Conservation (phyloP, 1,140 invertebrate genomes). For the Trichonephila clavata region DNA sequence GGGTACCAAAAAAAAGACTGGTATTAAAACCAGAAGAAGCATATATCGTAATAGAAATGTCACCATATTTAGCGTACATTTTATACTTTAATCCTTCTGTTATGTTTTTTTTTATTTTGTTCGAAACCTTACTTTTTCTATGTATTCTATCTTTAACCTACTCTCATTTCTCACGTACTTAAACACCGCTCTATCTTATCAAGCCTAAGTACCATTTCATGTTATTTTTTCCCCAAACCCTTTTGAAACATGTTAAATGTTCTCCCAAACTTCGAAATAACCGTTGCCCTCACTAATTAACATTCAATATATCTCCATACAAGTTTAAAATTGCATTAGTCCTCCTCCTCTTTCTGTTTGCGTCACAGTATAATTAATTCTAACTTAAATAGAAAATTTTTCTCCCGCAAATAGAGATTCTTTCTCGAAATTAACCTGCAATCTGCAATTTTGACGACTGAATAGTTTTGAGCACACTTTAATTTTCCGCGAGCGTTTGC, state of each 20-base stretch:
- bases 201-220: no score
- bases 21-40: no score
- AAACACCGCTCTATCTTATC: no score
- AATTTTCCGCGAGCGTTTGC: background rate
- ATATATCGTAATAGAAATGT: no score
- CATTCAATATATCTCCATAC: background rate
- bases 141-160: no score
- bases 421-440: background rate
- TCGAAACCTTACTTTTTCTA: no score
- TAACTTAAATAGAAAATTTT: slow-evolving; percentile 3
- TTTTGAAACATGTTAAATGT: background rate
- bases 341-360: background rate
- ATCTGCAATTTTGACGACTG: slow-evolving; percentile 13
- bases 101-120: no score
- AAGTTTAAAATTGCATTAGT: slow-evolving; percentile 18
- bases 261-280: background rate
- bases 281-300: background rate
- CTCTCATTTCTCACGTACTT: no score
- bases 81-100: no score
- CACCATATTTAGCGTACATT: no score
- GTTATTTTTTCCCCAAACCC: no score
- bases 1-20: no score
- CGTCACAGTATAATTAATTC: slow-evolving; percentile 1
- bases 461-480: slow-evolving; percentile 9
- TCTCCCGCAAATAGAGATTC: background rate